These are phyloP conservation scores for Nyleta sp. DNA, from an alignment of 2,888 invertebrate species.

Conservation along the genomic window DNA sequence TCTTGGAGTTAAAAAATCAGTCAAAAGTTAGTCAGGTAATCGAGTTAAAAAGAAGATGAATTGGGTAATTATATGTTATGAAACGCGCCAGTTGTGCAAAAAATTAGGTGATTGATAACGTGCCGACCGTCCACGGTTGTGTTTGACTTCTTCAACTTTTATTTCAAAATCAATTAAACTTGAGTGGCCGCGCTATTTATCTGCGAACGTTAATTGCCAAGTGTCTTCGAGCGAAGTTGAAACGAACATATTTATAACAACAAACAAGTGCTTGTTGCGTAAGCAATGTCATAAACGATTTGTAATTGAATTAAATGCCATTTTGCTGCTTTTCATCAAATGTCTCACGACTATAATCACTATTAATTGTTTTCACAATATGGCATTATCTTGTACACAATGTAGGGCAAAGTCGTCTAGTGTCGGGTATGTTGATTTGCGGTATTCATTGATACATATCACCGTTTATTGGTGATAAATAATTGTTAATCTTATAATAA, in stretches of 20 bases:
- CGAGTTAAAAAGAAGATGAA: constrained; percentile 51
- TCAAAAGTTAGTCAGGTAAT: constrained; percentile 32
- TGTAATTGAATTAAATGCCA: too few relatives aligned
- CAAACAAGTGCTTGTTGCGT: neutral
- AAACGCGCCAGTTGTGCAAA: constrained; percentile 30
- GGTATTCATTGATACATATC: too few relatives aligned
- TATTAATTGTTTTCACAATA: too few relatives aligned
- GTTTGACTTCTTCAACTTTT: constrained; percentile 21
- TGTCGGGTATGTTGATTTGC: too few relatives aligned
- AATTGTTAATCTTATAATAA: too few relatives aligned
- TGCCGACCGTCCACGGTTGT: constrained; percentile 17
- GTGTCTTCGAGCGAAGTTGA: neutral
- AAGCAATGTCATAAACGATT: too few relatives aligned
- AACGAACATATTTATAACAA: constrained; percentile 13
- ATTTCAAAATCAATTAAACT: constrained; percentile 10
- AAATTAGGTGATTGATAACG: constrained; percentile 54
- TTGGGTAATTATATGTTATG: constrained; percentile 21
- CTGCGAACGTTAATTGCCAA: constrained; percentile 23
- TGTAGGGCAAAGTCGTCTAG: too few relatives aligned
- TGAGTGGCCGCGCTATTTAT: constrained; percentile 5
- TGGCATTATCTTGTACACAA: too few relatives aligned
- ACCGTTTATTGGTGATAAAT: too few relatives aligned
- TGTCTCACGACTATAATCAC: too few relatives aligned
- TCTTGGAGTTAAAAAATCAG: constrained; percentile 21
- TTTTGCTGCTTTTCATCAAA: too few relatives aligned